These are phyloP conservation scores for Archivesica marissinica DNA, from an alignment of 1,140 invertebrate species.

Conservation along the genomic window DNA sequence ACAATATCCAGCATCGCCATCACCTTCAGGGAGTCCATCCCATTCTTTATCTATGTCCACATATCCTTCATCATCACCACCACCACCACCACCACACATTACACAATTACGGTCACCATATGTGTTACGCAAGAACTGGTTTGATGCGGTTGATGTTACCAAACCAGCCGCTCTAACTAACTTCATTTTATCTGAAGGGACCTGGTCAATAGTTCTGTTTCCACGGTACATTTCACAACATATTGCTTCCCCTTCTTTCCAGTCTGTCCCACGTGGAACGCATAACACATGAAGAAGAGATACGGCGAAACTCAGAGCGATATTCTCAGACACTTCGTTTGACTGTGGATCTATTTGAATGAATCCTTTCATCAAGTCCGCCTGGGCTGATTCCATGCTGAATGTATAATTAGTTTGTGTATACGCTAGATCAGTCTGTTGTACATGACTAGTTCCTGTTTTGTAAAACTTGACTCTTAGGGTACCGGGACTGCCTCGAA, in stretches of 20 bases:
- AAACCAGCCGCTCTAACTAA: constrained; percentile 75
- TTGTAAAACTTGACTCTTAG: constrained; percentile 50
- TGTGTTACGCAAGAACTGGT: constrained; percentile 65
- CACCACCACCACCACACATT: constrained; percentile 53
- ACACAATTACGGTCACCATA: constrained; percentile 61
- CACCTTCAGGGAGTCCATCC: neutral
- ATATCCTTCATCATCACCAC: neutral
- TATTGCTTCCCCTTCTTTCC: constrained; percentile 60
- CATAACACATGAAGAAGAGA: constrained; percentile 76
- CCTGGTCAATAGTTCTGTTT: constrained; percentile 14
- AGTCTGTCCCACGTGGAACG: constrained; percentile 62
- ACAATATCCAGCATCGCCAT: neutral
- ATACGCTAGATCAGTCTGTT: neutral
- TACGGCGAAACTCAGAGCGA: constrained; percentile 76
- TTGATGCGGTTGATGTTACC: constrained; percentile 72
- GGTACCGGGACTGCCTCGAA: constrained; percentile 73
- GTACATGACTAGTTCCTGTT: neutral
- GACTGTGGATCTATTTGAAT: neutral
- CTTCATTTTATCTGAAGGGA: constrained; percentile 73
- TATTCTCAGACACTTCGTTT: constrained; percentile 72
- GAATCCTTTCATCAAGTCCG: constrained; percentile 11
- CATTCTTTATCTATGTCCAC: neutral
- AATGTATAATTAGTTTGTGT: neutral
- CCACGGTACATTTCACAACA: neutral
- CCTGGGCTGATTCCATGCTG: neutral